These are phyloP conservation scores for Archips crataeganus DNA, from an alignment of 2,888 invertebrate species.

Conservation along the genomic window DNA sequence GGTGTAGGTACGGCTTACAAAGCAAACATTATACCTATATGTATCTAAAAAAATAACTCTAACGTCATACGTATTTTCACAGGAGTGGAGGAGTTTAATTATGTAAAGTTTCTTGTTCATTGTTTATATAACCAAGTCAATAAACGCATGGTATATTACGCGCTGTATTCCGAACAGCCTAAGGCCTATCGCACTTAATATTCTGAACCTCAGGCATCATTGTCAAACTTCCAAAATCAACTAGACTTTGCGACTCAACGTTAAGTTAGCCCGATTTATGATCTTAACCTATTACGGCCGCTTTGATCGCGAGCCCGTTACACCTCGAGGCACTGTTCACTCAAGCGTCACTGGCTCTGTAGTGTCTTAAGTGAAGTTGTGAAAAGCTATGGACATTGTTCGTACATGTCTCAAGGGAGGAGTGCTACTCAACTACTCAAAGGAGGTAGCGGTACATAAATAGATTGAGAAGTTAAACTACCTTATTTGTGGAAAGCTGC, in stretches of 20 bases:
- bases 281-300: conserved; percentile 10
- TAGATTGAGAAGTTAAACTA: background rate
- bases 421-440: background rate
- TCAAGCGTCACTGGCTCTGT: background rate
- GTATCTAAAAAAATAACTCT: too few species aligned
- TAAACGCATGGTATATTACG: background rate
- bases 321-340: conserved; percentile 13
- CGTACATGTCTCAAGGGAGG: conserved; percentile 13
- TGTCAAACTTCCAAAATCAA: conserved; percentile 4
- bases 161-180: background rate
- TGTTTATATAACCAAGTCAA: background rate
- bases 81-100: background rate
- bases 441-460: conserved; percentile 1
- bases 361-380: conserved; percentile 14
- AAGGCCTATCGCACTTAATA: background rate
- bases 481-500: too few species aligned
- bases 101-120: background rate
- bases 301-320: conserved; percentile 21
- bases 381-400: conserved; percentile 23
- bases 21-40: too few species aligned
- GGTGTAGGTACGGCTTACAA: too few species aligned
- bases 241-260: conserved; percentile 8
- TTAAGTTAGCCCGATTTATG: conserved; percentile 5
- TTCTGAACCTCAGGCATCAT: background rate
- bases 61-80: too few species aligned